Percentiles rank a stretch among this genome's conserved stretches.
Evolutionary conservation across 2,113 vertebrate genomes (phyloP).

Genomic region (Willisornis vidua): DNA sequence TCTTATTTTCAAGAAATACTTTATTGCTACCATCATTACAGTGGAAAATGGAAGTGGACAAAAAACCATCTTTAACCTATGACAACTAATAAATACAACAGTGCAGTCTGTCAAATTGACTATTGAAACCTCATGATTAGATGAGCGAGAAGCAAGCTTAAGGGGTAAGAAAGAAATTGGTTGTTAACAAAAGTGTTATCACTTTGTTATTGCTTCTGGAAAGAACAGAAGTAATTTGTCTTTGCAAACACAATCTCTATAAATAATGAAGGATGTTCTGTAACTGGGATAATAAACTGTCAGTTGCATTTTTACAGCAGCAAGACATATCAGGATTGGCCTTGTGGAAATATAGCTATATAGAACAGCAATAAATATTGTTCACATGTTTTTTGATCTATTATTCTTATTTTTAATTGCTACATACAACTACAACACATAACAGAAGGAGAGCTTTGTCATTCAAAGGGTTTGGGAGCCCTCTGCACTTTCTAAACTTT

Average conservation of each 20-base stretch:
- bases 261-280: slow-evolving; percentile 65
- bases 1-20: not conserved
- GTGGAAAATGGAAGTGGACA: slow-evolving; percentile 24
- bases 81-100: slow-evolving; percentile 12
- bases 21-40: slow-evolving; percentile 20
- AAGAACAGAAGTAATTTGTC: slow-evolving; percentile 52
- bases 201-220: slow-evolving; percentile 65
- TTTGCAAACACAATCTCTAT: slow-evolving; percentile 66
- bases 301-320: slow-evolving; percentile 62
- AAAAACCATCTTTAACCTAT: slow-evolving; percentile 1
- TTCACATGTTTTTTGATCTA: slow-evolving; percentile 39
- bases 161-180: slow-evolving; percentile 12
- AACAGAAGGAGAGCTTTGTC: not conserved
- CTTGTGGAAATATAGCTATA: slow-evolving; percentile 54
- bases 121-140: not conserved
- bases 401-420: slow-evolving; percentile 61
- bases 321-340: not conserved
- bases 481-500: not conserved
- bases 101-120: not conserved
- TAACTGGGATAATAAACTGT: slow-evolving; percentile 66
- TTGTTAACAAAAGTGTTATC: slow-evolving; percentile 55
- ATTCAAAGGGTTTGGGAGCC: not conserved
- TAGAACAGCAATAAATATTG: slow-evolving; percentile 36
- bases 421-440: not conserved
- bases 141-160: not conserved